phyloP scores from a whole-genome alignment of 2,888 invertebrate species.

The Lepas anatifera region DNA sequence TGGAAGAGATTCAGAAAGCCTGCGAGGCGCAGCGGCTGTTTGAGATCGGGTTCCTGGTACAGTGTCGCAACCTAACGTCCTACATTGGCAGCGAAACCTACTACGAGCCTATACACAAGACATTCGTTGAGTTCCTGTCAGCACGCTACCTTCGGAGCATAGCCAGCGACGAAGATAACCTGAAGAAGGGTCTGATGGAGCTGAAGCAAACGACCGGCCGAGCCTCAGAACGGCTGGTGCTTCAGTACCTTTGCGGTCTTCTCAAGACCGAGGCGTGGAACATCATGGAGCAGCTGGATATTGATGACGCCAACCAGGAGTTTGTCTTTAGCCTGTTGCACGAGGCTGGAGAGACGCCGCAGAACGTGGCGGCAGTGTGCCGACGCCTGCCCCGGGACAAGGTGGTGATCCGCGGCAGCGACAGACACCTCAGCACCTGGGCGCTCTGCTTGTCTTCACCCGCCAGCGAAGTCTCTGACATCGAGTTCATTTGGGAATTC shows the following conservation, averaged over 20 bases:
- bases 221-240: slow-evolving; percentile 76
- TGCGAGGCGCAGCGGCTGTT: slow-evolving; percentile 75
- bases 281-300: slow-evolving; percentile 32
- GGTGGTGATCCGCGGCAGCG: slow-evolving; percentile 48
- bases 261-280: slow-evolving; percentile 79
- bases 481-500: slow-evolving; percentile 93
- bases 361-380: slow-evolving; percentile 19
- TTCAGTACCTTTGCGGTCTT: slow-evolving; percentile 94
- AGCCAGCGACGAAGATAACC: neutral
- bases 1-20: slow-evolving; percentile 79
- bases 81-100: neutral
- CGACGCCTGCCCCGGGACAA: slow-evolving; percentile 23
- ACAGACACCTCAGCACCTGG: slow-evolving; percentile 62
- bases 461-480: slow-evolving; percentile 82
- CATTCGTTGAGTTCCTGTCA: neutral
- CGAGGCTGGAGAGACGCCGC: neutral
- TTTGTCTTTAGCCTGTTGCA: neutral
- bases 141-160: neutral
- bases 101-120: slow-evolving; percentile 2
- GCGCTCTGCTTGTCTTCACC: slow-evolving; percentile 86
- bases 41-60: slow-evolving; percentile 55
- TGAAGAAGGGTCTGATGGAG: slow-evolving; percentile 86
- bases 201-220: slow-evolving; percentile 75
- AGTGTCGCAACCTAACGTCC: neutral
- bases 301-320: slow-evolving; percentile 32